Base-by-base conservation (phyloP, 1,140 invertebrate species). In the Drosophila bocki region DNA sequence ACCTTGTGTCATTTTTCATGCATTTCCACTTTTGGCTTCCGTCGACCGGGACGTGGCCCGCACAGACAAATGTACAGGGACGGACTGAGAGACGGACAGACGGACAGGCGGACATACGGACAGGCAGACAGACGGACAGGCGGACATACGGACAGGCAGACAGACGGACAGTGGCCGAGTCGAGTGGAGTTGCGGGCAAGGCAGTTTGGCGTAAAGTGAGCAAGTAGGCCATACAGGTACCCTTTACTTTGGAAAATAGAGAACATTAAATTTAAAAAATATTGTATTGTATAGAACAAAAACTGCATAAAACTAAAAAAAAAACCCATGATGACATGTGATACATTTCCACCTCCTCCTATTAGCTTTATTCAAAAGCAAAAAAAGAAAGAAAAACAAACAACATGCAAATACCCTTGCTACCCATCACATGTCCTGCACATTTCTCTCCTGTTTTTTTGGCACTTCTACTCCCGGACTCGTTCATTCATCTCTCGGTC, bases 11-110 rank as follows among this genome's bases (percentile, higher is more conserved):
- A 90, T 90, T 90, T 90, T 90, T 90, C 85, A 90, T 90, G 85
- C 85, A 90, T 90, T 90, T 90, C 85, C 85, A 90, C 85, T 90
- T 90, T 90, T 90, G 85, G 85, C 85, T 90, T 90, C 85, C 85
- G 85, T 82, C 85, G 81, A 75, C 85, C 81, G 67, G 80, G 81
- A 84, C 69, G 68, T 75, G 78, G 70, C 84, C 80, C 77, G 68
- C 80, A 80, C 83, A 88, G 59, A 83, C 80, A 63, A 82, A 85
- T 85, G 82, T 68, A 85, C 69, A 48, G 45, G n/a, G 78, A 72
- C 64, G 82, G 65, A 44, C 44, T 29, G 61, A 47, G 57, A 45
- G 68, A 74, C 62, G 54, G 50, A 75, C 65, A 58, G 33, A 35
- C 37, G 22, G 68, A n/a, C n/a, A n/a, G n/a, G n/a, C n/a, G n/a